These are phyloP conservation scores for Podiceps cristatus DNA, from an alignment of 2,113 vertebrate species.

Conservation along the genomic window DNA sequence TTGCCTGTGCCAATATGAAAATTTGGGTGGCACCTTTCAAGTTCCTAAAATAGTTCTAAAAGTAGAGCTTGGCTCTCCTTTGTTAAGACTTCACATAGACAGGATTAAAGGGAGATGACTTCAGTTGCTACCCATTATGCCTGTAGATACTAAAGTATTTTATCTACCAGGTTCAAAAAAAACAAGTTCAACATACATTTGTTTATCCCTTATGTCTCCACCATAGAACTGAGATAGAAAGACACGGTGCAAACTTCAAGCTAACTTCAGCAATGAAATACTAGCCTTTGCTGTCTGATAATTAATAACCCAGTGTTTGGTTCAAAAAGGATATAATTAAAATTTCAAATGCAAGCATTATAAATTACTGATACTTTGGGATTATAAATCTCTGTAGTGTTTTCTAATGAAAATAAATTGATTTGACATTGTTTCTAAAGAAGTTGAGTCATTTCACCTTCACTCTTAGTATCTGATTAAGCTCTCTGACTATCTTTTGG, in stretches of 20 bases:
- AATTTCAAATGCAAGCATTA: conserved; percentile 31
- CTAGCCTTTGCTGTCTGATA: not conserved
- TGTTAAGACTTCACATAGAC: rapidly evolving
- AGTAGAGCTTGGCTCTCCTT: not conserved
- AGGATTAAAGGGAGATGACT: not conserved
- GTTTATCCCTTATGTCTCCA: not conserved
- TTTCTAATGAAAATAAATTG: conserved; percentile 43
- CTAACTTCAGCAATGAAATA: not conserved
- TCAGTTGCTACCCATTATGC: not conserved
- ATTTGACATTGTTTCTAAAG: conserved; percentile 11
- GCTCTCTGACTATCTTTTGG: not conserved
- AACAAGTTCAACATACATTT: not conserved
- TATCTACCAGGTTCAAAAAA: not conserved
- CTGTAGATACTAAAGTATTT: not conserved
- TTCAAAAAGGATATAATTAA: conserved; percentile 35
- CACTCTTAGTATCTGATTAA: not conserved
- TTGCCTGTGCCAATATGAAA: not conserved
- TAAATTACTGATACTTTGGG: not conserved
- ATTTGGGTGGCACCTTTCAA: not conserved
- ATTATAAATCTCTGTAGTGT: conserved; percentile 11
- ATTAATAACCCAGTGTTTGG: conserved; percentile 6
- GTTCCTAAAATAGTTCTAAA: not conserved
- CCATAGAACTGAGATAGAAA: not conserved
- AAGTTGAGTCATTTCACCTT: conserved; percentile 12
- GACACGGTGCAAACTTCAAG: not conserved